phyloP scores from a whole-genome alignment of 2,888 invertebrate species.

The Allacma fusca region DNA sequence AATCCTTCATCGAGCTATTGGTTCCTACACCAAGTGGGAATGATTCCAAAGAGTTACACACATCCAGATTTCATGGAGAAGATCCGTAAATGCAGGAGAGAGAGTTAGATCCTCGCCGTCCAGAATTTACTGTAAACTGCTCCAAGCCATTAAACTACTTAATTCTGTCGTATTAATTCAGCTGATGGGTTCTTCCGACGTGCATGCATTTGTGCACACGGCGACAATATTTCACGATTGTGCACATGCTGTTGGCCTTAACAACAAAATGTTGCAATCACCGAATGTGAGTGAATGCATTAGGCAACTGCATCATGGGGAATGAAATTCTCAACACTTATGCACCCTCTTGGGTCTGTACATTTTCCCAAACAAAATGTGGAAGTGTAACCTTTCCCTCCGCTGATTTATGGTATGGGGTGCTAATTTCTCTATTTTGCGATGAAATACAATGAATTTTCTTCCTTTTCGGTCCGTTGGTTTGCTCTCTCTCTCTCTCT shows the following conservation, averaged over 20 bases:
- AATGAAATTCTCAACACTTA: conserved; percentile 9
- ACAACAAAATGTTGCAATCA: conserved; percentile 23
- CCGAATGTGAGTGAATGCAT: conserved; percentile 35
- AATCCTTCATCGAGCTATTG: too few species aligned
- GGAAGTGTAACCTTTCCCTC: conserved; percentile 34
- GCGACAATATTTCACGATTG: conserved; percentile 24
- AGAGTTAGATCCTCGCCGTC: not conserved
- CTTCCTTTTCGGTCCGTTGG: conserved; percentile 27
- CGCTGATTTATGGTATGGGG: conserved; percentile 41
- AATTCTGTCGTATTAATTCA: conserved; percentile 42
- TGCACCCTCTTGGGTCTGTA: not conserved
- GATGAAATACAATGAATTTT: conserved; percentile 42
- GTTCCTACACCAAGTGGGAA: too few species aligned
- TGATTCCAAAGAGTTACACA: not conserved
- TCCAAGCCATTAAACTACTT: conserved; percentile 43
- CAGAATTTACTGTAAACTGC: conserved; percentile 23
- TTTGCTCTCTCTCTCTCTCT: conserved; percentile 9
- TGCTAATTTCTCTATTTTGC: conserved; percentile 45
- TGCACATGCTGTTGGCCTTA: conserved; percentile 21
- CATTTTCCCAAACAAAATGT: conserved; percentile 19
- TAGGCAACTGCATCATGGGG: conserved; percentile 15
- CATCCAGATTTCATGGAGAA: not conserved
- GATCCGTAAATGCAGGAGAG: not conserved
- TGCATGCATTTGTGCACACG: conserved; percentile 5
- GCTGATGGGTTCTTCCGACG: conserved; percentile 12